Conservation (phyloP, 23 tunicate species). For the Ciona savignyi region DNA sequence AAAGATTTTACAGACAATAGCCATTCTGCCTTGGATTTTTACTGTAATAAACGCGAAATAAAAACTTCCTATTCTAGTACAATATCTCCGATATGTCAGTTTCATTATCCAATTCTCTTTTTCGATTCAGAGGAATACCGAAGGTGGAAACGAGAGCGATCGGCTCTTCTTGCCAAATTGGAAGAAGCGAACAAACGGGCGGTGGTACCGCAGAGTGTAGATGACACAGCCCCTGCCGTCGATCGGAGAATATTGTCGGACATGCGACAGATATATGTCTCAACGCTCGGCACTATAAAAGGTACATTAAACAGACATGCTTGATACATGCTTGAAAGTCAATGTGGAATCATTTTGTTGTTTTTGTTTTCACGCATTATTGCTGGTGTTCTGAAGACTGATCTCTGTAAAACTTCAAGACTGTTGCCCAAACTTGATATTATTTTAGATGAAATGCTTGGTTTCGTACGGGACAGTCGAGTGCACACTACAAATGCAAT, state of each 20-base stretch:
- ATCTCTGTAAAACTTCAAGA: neutral
- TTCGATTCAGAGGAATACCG: slow-evolving; percentile 54
- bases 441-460: slow-evolving; percentile 58
- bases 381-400: neutral
- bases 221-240: too few species aligned
- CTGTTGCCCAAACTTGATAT: neutral
- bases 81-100: too few species aligned
- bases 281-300: slow-evolving; percentile 36
- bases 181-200: neutral
- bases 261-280: slow-evolving; percentile 29
- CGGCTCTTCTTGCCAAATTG: neutral
- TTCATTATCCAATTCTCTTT: neutral
- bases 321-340: too few species aligned
- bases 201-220: too few species aligned
- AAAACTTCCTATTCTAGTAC: too few species aligned
- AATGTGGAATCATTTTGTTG: too few species aligned
- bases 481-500: slow-evolving; percentile 41
- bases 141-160: slow-evolving; percentile 73
- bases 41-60: too few species aligned
- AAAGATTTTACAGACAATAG: too few species aligned
- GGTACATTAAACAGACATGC: too few species aligned
- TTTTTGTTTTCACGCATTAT: neutral
- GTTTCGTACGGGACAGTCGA: slow-evolving; percentile 36
- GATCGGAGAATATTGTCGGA: slow-evolving; percentile 14
- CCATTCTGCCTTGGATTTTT: too few species aligned